These are phyloP conservation scores for Struthidea cinerea DNA, from an alignment of 2,113 vertebrate genomes.

Conservation along the genomic window DNA sequence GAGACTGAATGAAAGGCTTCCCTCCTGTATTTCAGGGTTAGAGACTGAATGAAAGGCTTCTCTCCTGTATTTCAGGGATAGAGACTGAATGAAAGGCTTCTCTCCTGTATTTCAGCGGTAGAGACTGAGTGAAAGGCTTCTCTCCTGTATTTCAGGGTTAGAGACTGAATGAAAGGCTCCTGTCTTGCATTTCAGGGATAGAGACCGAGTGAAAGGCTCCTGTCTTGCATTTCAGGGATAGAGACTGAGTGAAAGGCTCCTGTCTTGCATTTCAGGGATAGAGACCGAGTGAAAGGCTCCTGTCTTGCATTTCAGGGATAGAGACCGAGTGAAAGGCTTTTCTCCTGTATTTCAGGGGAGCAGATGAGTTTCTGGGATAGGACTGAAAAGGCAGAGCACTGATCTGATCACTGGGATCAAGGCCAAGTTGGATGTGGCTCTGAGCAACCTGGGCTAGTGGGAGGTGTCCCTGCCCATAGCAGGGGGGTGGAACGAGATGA, in stretches of 20 bases:
- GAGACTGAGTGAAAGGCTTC: not conserved
- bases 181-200: not conserved
- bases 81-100: not conserved
- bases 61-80: not conserved
- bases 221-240: not conserved
- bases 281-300: too few species aligned
- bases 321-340: not conserved
- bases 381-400: not conserved
- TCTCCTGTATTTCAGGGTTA: not conserved
- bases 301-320: too few species aligned
- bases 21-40: not conserved
- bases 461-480: not conserved
- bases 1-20: not conserved
- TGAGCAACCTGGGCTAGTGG: not conserved
- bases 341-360: not conserved
- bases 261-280: not conserved
- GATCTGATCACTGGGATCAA: not conserved
- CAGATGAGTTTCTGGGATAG: not conserved
- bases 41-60: not conserved
- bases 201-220: too few species aligned
- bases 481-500: rapidly evolving
- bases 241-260: not conserved
- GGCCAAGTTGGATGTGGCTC: not conserved
- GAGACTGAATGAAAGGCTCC: not conserved
- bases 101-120: not conserved